Evolutionary conservation across 2,888 invertebrate genomes (phyloP), one percentile per base, ranked within the genome.

Genomic region (Pandemis corylana): DNA sequence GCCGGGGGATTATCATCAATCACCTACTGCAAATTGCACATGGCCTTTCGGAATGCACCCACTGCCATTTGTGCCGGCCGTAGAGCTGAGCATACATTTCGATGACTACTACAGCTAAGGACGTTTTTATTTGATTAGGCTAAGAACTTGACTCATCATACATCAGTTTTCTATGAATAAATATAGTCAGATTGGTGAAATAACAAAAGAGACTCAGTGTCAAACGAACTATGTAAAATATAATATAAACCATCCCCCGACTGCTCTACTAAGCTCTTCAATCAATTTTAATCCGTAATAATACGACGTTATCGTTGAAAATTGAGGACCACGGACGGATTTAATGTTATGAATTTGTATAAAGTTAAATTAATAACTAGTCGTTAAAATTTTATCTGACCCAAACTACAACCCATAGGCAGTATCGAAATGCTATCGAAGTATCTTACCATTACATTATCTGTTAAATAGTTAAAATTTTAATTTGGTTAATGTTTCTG

Each of bases 1-100:
- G 87, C 83, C 83, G 77, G 77, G 75, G 88, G 91, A 93, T 94
- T 91, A 94, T 89, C 90, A 93, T 94, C 92, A 91, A 93, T 94
- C 93, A 93, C 91, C 85, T 87, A 81, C 87, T 89, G 89, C 87
- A 88, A 90, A 91, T 90, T 91, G 91, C 90, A 89, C 87, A 90
- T 88, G 89, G 91, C 88, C 91, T 90, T 88, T 86, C 85, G 87
- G 89, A 91, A 90, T 90, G 89, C 87, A 85, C 86, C 85, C 87
- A 81, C 85, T 83, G 85, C 92, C 88, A 90, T 93, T 91, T 90
- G 89, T 84, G 88, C 88, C 71, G 69, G 63, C 72, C 65, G 63
- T 75, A 75, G 75, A 71, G 75, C 62, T 71, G 75, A 62, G 67
- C 66, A 53, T 62, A 56, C 75, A 49, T 36, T 51, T 70, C 20